Conservation (phyloP, 2,797 vertebrate genomes). For the Myripristis murdjan region DNA sequence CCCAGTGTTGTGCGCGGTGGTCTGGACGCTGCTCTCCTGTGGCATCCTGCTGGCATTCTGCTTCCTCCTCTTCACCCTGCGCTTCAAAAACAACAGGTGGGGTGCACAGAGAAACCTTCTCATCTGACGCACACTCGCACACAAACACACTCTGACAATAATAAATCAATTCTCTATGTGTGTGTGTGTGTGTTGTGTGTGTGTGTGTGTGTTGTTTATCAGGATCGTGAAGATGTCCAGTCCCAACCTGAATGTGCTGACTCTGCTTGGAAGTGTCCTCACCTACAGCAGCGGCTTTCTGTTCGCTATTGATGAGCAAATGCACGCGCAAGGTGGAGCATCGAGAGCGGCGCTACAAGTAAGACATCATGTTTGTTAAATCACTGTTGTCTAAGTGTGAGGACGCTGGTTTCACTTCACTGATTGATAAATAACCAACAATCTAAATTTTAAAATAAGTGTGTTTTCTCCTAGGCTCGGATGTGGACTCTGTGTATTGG, state of each 20-base stretch:
- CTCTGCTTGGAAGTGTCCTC: constrained; percentile 92
- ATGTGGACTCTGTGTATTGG: constrained; percentile 93
- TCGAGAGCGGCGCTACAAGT: constrained; percentile 91
- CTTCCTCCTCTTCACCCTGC: constrained; percentile 94
- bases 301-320: constrained; percentile 88
- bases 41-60: constrained; percentile 91
- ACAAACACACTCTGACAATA: neutral
- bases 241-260: constrained; percentile 96
- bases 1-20: constrained; percentile 86
- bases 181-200: constrained; percentile 26
- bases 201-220: constrained; percentile 33
- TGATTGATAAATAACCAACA: neutral
- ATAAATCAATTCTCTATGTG: neutral
- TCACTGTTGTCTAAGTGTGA: neutral
- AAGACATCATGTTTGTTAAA: neutral
- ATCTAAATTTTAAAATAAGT: neutral
- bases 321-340: constrained; percentile 67
- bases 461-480: constrained; percentile 81
- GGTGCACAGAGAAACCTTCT: neutral
- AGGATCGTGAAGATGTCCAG: constrained; percentile 99
- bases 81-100: constrained; percentile 97
- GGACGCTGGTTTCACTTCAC: neutral
- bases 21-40: constrained; percentile 92
- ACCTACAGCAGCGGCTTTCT: constrained; percentile 94
- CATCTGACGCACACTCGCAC: neutral